phyloP scores from a whole-genome alignment of 2,113 vertebrate species.

The Uria aalge region DNA sequence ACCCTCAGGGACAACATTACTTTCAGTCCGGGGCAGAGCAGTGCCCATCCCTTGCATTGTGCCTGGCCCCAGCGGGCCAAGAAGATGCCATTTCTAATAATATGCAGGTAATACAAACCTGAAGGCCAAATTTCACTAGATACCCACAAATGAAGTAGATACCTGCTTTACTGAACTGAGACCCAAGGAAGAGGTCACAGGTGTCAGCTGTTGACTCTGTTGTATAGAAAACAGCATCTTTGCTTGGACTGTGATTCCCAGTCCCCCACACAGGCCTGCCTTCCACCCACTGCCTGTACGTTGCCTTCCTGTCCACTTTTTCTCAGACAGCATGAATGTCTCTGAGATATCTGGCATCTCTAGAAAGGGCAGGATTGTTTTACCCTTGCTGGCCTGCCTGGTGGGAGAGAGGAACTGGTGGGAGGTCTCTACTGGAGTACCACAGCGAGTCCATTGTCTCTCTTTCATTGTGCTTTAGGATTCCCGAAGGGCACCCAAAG shows the following conservation, averaged over 20 bases:
- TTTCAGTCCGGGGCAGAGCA: neutral
- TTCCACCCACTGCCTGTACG: neutral
- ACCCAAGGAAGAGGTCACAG: neutral
- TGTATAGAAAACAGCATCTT: neutral
- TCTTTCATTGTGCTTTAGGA: neutral
- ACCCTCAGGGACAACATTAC: neutral
- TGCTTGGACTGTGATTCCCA: neutral
- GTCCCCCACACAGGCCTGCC: neutral
- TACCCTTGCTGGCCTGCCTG: neutral
- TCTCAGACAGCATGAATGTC: neutral
- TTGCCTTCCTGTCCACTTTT: neutral
- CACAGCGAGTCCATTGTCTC: neutral
- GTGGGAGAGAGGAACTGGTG: neutral
- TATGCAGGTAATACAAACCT: neutral
- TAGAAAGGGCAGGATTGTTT: neutral
- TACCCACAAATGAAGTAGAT: neutral
- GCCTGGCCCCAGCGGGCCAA: neutral
- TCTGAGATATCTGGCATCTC: neutral
- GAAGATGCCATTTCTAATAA: neutral
- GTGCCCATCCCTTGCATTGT: neutral
- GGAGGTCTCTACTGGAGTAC: neutral
- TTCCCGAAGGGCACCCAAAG: neutral
- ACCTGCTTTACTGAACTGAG: neutral
- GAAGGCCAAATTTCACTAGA: neutral
- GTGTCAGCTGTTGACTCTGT: neutral